Evolutionary conservation across 2,888 invertebrate genomes (phyloP).

Genomic region (Ganaspis brasiliensis): DNA sequence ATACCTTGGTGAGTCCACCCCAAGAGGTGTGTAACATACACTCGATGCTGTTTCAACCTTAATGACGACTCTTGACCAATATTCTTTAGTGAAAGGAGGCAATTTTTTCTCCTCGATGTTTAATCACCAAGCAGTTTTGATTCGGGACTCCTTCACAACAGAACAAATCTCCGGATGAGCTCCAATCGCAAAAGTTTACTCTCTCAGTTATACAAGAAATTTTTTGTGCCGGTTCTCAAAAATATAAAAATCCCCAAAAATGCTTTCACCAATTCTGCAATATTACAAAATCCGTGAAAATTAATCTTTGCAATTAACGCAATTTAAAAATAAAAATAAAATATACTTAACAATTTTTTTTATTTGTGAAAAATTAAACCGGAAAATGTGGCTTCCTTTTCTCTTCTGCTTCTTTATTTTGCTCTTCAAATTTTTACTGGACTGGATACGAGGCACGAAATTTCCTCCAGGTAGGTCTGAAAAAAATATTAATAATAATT

Average conservation of each 20-base stretch:
- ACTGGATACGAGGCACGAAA: slow-evolving; percentile 57
- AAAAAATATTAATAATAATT: not conserved
- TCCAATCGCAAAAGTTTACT: slow-evolving; percentile 34
- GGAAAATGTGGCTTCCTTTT: slow-evolving; percentile 70
- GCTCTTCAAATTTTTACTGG: slow-evolving; percentile 61
- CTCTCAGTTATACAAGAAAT: no score
- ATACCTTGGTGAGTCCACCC: not conserved
- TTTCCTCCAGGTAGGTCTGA: slow-evolving; percentile 72
- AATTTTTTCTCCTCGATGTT: slow-evolving; percentile 55
- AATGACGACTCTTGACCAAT: slow-evolving; percentile 61
- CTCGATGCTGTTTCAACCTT: not conserved
- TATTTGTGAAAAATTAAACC: not conserved
- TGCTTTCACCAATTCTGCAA: no score
- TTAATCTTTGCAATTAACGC: no score
- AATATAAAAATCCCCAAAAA: no score
- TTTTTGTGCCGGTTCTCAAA: no score
- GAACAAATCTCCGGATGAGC: slow-evolving; percentile 8
- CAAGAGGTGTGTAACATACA: not conserved
- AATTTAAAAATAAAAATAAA: no score
- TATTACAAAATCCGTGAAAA: no score
- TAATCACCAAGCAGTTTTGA: slow-evolving; percentile 57
- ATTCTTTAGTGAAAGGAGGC: slow-evolving; percentile 63
- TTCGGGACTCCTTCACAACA: slow-evolving; percentile 53
- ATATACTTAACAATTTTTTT: not conserved
- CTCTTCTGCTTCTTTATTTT: slow-evolving; percentile 59